These are phyloP conservation scores for Hylaeus anthracinus DNA, from an alignment of 1,140 invertebrate genomes.

Conservation along the genomic window DNA sequence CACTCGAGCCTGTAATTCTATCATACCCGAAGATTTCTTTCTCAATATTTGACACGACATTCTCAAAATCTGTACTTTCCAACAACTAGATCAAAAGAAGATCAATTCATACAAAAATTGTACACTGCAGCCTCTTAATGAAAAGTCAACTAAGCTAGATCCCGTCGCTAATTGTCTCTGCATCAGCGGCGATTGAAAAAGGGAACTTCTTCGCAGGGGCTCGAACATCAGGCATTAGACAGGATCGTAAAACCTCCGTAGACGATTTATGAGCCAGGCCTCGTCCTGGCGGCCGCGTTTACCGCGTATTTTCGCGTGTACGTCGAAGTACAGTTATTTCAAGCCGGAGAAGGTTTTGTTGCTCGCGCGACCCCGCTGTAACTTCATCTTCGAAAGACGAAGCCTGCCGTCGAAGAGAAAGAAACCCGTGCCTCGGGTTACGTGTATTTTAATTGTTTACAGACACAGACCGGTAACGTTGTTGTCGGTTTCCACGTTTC, in stretches of 20 bases:
- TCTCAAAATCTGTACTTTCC: too few species aligned
- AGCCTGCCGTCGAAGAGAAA: neutral
- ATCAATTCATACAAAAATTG: too few species aligned
- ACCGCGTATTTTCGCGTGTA: slow-evolving; percentile 33
- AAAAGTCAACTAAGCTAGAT: too few species aligned
- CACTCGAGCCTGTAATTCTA: too few species aligned
- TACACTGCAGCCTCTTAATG: too few species aligned
- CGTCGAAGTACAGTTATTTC: slow-evolving; percentile 58
- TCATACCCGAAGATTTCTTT: too few species aligned
- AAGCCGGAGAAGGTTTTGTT: slow-evolving; percentile 38
- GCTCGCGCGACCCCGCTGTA: slow-evolving; percentile 24
- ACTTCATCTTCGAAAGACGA: slow-evolving; percentile 50
- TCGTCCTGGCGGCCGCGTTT: slow-evolving; percentile 33
- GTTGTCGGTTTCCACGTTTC: slow-evolving; percentile 34
- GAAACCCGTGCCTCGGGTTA: neutral
- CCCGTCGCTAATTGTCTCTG: neutral
- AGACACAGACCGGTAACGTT: slow-evolving; percentile 29
- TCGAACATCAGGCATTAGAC: slow-evolving; percentile 31
- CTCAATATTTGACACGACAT: too few species aligned
- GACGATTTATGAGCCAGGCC: slow-evolving; percentile 55
- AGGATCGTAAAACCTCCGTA: slow-evolving; percentile 31
- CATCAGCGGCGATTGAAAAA: slow-evolving; percentile 17
- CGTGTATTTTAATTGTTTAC: slow-evolving; percentile 63
- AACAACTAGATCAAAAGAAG: too few species aligned
- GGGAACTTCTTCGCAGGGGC: neutral